Base-by-base conservation (phyloP, 2,888 invertebrate species). In the Oxycera nigricornis region DNA sequence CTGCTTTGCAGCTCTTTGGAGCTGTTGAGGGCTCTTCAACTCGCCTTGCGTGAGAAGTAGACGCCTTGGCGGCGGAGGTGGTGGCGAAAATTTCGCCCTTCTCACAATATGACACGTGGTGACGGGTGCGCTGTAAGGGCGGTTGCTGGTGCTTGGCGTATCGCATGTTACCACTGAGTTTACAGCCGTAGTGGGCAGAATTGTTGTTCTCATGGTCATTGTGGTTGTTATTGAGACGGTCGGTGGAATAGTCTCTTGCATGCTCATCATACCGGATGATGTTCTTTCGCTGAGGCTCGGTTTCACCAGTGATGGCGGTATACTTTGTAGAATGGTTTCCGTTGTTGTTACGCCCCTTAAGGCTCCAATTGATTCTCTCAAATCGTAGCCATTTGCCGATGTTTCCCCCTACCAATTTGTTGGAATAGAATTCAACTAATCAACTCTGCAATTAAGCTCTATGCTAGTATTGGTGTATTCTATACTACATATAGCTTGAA, bases 101-200 rank as follows among this genome's bases (percentile, higher is more conserved):
- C 79, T 77, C 17, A 78, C 78, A 72, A 77, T 78, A 39, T 77
- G 79, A 86, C 87, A 88, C 86, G 88, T 88, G 88, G 88, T 88
- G 87, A 85, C 88, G 86, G 88, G 88, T 82, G 85, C 88, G 87
- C 85, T 88, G 84, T 86, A 88, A 86, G 84, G 87, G 87, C 24
- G 65, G 75, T 77, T 78, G 81, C 65, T 78, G 57, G 81, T 85
- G 72, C 77, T 79, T 6, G 65, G 39, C 39, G 65, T 6, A 2
- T 65, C 65, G 65, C 24, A 41, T 26, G 70, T 78, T 86, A 82
- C 83, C 83, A 79, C 82, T 85, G 85, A 77, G 75, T 59, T 77
- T 75, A 74, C 79, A 76, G 61, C 79, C 77, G 77, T 74, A 85
- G 84, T 87, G 86, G 77, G 87, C 86, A 9, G 87, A 86, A 1